Conservation (phyloP, 2,888 invertebrate species). For the Hirtodrosophila trivittata region DNA sequence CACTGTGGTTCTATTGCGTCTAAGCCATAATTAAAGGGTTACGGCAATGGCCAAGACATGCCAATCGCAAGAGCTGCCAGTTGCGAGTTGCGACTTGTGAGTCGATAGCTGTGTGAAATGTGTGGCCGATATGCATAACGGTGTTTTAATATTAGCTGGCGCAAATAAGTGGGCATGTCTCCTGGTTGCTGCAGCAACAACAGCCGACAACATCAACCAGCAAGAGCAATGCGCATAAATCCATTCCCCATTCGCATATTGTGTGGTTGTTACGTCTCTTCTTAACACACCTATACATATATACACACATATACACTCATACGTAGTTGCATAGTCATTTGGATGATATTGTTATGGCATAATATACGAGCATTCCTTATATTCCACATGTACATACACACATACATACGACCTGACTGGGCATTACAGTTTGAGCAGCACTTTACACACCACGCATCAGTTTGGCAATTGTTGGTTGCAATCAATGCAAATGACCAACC, state of each 20-base stretch:
- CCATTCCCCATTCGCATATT: constrained; percentile 38
- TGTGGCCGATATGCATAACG: constrained; percentile 76
- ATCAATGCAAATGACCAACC: constrained; percentile 39
- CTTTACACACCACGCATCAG: constrained; percentile 15
- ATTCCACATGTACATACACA: background rate
- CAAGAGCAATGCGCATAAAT: constrained; percentile 34
- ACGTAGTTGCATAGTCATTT: constrained; percentile 52
- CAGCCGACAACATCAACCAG: constrained; percentile 8
- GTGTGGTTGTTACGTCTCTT: constrained; percentile 2
- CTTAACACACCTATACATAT: constrained; percentile 4
- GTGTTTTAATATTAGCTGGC: constrained; percentile 78
- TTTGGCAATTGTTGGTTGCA: constrained; percentile 31
- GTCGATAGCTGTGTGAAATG: constrained; percentile 53
- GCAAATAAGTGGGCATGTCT: constrained; percentile 71
- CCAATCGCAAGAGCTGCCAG: constrained; percentile 61
- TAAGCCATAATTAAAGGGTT: constrained; percentile 78
- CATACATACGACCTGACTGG: background rate
- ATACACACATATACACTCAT: constrained; percentile 1
- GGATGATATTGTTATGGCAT: constrained; percentile 72
- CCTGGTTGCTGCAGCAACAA: constrained; percentile 21
- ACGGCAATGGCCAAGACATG: constrained; percentile 69
- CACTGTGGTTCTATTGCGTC: constrained; percentile 27
- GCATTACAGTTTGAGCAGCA: constrained; percentile 39
- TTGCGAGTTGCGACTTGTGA: constrained; percentile 38
- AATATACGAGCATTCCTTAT: constrained; percentile 43